A percentile compares a stretch with the other conserved stretches of the same genome.
Conservation (phyloP, 2,888 invertebrate genomes). For the Lepidochrysops patricia region DNA sequence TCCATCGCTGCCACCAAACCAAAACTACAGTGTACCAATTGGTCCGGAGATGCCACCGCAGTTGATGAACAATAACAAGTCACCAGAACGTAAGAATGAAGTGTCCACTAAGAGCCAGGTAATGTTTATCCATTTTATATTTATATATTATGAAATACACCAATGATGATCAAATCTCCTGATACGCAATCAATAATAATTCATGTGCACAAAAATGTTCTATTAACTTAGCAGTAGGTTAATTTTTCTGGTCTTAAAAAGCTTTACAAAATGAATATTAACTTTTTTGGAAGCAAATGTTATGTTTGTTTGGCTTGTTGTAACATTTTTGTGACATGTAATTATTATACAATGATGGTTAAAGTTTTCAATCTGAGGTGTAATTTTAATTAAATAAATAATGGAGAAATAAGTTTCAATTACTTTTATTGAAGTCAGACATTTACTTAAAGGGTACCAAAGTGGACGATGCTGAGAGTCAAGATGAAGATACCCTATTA, state of each 20-base stretch:
- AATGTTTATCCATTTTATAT: slow-evolving; percentile 16
- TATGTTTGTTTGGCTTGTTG: not conserved
- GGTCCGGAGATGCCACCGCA: slow-evolving; percentile 56
- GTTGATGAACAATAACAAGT: slow-evolving; percentile 27
- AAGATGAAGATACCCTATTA: slow-evolving; percentile 53
- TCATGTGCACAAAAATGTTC: not conserved
- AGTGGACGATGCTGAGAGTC: slow-evolving; percentile 42
- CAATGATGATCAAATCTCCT: slow-evolving; percentile 49
- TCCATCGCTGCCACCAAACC: slow-evolving; percentile 48
- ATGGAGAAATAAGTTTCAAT: no score
- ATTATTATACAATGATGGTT: slow-evolving; percentile 53
- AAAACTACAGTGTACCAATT: slow-evolving; percentile 50
- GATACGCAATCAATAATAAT: slow-evolving; percentile 34
- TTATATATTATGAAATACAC: slow-evolving; percentile 11
- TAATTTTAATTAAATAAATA: no score
- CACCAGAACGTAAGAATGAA: slow-evolving; percentile 28
- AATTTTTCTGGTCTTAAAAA: not conserved
- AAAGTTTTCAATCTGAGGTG: slow-evolving; percentile 72
- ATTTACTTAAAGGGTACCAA: slow-evolving; percentile 18
- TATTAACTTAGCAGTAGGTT: slow-evolving; percentile 5
- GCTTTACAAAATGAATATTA: not conserved
- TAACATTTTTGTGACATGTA: slow-evolving; percentile 25
- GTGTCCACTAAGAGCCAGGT: slow-evolving; percentile 34
- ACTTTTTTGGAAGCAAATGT: not conserved
- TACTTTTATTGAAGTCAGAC: not conserved